Evolutionary conservation across 2,113 vertebrate genomes (phyloP).

Genomic region (Festucalex cinctus): DNA sequence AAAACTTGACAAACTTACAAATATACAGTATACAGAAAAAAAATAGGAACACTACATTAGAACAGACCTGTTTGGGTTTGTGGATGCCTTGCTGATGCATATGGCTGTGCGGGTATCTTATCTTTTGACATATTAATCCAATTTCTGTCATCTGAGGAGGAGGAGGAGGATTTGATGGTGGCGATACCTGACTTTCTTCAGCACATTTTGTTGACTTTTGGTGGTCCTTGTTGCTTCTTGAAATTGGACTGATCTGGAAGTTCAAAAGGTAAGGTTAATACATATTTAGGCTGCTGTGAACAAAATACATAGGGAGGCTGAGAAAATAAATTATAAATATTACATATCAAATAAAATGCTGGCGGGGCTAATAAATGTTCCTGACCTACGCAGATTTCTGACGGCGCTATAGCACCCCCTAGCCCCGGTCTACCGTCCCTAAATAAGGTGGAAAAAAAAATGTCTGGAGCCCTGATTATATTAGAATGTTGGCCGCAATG

Average conservation of each 20-base stretch:
- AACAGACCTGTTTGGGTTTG: background rate
- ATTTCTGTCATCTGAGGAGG: background rate
- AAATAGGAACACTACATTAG: background rate
- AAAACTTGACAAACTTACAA: background rate
- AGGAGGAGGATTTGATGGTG: background rate
- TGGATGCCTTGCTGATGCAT: background rate
- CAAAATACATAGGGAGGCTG: too few relatives aligned
- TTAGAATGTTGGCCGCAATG: too few relatives aligned
- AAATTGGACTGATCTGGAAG: background rate
- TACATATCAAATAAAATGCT: too few relatives aligned
- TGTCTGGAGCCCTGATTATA: too few relatives aligned
- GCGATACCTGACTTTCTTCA: background rate
- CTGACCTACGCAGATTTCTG: too few relatives aligned
- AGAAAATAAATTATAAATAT: too few relatives aligned
- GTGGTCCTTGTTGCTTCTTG: conserved; percentile 2
- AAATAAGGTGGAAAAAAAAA: too few relatives aligned
- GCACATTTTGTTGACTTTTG: conserved; percentile 4
- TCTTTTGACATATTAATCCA: background rate
- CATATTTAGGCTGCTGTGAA: background rate
- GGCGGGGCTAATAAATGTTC: too few relatives aligned
- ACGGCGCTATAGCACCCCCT: too few relatives aligned
- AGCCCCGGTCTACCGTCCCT: too few relatives aligned
- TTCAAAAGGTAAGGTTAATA: background rate
- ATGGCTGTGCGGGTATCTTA: background rate
- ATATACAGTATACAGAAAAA: background rate